Conservation (phyloP, 1,140 invertebrate genomes). For the Batillaria attramentaria region DNA sequence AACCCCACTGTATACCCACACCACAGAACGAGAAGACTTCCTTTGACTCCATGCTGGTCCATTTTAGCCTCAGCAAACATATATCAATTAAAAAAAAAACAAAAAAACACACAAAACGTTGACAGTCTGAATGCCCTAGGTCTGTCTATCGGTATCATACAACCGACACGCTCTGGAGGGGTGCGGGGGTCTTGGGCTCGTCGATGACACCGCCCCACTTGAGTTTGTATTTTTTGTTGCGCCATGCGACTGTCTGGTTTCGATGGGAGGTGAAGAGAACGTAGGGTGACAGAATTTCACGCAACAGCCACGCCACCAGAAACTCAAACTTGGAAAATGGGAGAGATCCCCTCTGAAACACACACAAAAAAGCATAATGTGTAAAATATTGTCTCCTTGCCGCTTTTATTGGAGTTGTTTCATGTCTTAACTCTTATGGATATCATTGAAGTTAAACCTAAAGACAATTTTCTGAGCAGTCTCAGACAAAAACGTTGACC, state of each 20-base stretch:
- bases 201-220: constrained; percentile 89
- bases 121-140: no score
- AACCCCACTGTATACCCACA: no score
- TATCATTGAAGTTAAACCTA: no score
- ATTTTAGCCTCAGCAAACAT: no score
- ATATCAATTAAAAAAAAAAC: no score
- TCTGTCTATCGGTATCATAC: neutral
- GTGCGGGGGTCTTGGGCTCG: neutral
- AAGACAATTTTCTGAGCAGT: no score
- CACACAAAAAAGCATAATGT: constrained; percentile 15
- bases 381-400: neutral
- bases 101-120: no score
- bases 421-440: no score
- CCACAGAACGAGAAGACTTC: no score
- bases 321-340: constrained; percentile 98
- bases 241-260: constrained; percentile 91
- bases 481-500: no score
- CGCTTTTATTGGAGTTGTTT: no score
- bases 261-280: constrained; percentile 87
- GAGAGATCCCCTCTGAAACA: constrained; percentile 87
- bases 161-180: constrained; percentile 13
- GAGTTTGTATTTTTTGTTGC: constrained; percentile 88
- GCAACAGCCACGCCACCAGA: constrained; percentile 94
- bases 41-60: no score
- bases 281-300: constrained; percentile 91